Percentiles rank a stretch among this genome's conserved stretches.
phyloP scores from a whole-genome alignment of 2,113 vertebrate genomes.

The Leiothrix lutea region DNA sequence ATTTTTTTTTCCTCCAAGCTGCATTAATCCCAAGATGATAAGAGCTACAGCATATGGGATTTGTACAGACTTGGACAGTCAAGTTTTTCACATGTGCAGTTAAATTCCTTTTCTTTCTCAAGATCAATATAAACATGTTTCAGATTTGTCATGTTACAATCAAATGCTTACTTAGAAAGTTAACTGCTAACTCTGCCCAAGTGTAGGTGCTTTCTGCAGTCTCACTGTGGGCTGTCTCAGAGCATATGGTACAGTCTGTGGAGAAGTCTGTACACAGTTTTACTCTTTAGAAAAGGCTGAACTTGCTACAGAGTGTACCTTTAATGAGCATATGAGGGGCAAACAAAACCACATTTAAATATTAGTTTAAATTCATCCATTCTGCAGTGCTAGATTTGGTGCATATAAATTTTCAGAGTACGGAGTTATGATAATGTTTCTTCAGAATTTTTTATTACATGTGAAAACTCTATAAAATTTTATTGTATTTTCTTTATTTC shows the following conservation, averaged over 20 bases:
- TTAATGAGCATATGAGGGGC: not conserved
- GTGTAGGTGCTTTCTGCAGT: not conserved
- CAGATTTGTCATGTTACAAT: not conserved
- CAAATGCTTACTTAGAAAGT: not conserved
- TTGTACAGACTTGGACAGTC: not conserved
- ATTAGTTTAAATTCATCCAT: not conserved
- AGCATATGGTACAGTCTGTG: not conserved
- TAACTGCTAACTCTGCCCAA: not conserved
- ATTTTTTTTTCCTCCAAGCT: not conserved
- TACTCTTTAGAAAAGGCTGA: not conserved
- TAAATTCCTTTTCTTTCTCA: not conserved
- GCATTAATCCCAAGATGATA: not conserved
- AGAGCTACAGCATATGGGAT: not conserved
- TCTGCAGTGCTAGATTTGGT: not conserved
- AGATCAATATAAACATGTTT: not conserved
- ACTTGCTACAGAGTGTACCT: not conserved
- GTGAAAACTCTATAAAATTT: not conserved
- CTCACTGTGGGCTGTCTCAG: not conserved
- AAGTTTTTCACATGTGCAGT: not conserved
- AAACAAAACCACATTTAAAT: not conserved
- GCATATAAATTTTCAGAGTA: accelerated
- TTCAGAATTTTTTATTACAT: not conserved
- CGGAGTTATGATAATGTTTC: not conserved
- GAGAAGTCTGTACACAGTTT: not conserved
- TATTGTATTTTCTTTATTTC: conserved; percentile 42